Evolutionary conservation across 2,113 vertebrate genomes (phyloP).

Genomic region (Silurus asotus): DNA sequence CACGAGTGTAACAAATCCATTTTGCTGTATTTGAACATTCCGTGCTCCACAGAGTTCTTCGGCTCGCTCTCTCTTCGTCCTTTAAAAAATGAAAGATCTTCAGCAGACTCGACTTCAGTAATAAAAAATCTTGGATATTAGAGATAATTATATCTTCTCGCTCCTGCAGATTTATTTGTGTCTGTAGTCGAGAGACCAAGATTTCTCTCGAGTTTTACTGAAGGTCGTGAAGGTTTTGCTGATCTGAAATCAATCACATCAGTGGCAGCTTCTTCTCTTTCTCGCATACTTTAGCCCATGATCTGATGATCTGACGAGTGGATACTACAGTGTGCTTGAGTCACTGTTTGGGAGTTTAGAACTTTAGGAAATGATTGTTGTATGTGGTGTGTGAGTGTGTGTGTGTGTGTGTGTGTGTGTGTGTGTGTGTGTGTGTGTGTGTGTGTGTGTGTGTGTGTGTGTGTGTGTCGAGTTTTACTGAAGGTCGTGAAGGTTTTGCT

Average conservation of each 20-base stretch:
- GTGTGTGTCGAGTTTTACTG: background rate
- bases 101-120: background rate
- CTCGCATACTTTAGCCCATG: background rate
- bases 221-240: conserved; percentile 1
- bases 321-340: background rate
- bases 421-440: background rate
- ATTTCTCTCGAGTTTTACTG: conserved; percentile 12
- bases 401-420: background rate
- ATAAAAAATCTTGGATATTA: conserved; percentile 1
- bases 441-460: background rate
- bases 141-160: conserved; percentile 1
- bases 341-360: background rate
- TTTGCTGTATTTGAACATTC: too few relatives aligned
- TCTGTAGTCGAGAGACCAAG: conserved; percentile 9
- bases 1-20: background rate
- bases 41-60: background rate
- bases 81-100: background rate
- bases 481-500: conserved; percentile 1
- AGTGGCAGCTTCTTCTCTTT: conserved; percentile 3
- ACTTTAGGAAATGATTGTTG: background rate
- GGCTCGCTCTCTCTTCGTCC: background rate
- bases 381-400: background rate
- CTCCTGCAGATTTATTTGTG: conserved; percentile 24
- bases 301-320: conserved; percentile 18
- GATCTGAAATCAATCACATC: conserved; percentile 39